Evolutionary conservation across 2,888 invertebrate genomes (phyloP), one percentile per base, ranked within the genome.

Genomic region (Eristalinus sepulchralis): DNA sequence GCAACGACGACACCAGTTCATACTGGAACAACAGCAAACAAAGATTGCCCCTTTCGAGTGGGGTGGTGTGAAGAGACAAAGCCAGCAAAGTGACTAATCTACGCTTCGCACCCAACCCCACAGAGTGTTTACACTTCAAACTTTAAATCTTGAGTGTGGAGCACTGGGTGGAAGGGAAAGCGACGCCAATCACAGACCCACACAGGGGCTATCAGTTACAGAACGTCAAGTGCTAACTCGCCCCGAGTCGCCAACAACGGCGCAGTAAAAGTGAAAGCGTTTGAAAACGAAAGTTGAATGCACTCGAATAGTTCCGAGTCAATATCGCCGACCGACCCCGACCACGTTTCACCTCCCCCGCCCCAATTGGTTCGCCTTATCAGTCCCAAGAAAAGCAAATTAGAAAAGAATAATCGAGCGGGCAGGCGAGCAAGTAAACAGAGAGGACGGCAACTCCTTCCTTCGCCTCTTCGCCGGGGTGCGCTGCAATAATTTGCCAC

Each of bases 271-370:
- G 86, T 86, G 86, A 83, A 83, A 86, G 78, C 83, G 75, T 83
- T 86, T 75, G 78, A 83, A 78, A 83, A 22, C 78, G 71, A 86
- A 83, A 86, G 83, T 83, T 86, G 83, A 86, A 86, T 86, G 86
- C 86, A 83, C 86, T 86, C 83, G 57, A 71, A 70, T 73, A 73
- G 82, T 86, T 78, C 36, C 57, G 60, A 82, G 75, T 82, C 77
- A 86, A 78, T 73, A 82, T 63, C 68, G 53, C 13, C 57, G 39
- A 39, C 34, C 60, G 39, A 62, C 34, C 17, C 33, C 67, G 31
- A 68, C 64, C 17, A 72, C 63, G 63, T 66, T 78, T 68, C 57
- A 60, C 17, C n/a, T 13, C 53, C 17, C 5, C 53, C 17, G 57
- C 82, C 64, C 63, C 60, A 27, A 27, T 27, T 27, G 2, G 27